These are phyloP conservation scores for Thamnophis sirtalis DNA, from an alignment of 2,113 vertebrate genomes.

Conservation along the genomic window DNA sequence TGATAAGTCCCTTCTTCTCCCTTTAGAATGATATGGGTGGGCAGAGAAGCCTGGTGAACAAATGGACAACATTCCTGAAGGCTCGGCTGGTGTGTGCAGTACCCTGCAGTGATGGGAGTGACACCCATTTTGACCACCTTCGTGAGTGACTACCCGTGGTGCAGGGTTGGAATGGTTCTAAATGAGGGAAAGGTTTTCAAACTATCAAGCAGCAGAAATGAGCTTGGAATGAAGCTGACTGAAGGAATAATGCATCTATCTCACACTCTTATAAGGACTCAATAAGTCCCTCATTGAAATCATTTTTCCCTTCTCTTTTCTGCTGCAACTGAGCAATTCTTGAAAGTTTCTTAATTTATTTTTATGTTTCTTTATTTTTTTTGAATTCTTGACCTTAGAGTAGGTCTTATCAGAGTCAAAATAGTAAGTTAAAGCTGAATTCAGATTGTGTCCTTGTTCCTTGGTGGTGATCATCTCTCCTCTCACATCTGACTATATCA, in stretches of 20 bases:
- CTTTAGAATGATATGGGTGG: conserved; percentile 91
- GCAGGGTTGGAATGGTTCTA: background rate
- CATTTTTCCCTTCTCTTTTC: background rate
- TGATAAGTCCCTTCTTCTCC: background rate
- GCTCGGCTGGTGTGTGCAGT: conserved; percentile 88
- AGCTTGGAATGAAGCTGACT: background rate
- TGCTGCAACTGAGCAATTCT: too few species aligned
- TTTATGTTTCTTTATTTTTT: background rate
- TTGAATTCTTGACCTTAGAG: background rate
- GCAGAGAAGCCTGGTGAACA: conserved; percentile 94
- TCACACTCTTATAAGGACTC: background rate
- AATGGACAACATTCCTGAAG: conserved; percentile 97
- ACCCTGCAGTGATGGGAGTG: conserved; percentile 81
- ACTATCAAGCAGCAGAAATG: background rate
- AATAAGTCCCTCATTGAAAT: background rate
- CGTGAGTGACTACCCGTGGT: conserved; percentile 74
- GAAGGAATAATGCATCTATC: background rate
- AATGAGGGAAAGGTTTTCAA: background rate
- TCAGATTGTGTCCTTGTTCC: background rate
- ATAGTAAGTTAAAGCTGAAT: background rate
- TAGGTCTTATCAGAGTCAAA: background rate
- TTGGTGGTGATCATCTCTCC: background rate
- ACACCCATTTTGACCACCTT: conserved; percentile 92
- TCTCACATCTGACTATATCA: too few species aligned
- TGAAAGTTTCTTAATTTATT: background rate